Evolutionary conservation across 2,797 vertebrate genomes (phyloP).

Genomic region (Schizothorax lantsangensis): DNA sequence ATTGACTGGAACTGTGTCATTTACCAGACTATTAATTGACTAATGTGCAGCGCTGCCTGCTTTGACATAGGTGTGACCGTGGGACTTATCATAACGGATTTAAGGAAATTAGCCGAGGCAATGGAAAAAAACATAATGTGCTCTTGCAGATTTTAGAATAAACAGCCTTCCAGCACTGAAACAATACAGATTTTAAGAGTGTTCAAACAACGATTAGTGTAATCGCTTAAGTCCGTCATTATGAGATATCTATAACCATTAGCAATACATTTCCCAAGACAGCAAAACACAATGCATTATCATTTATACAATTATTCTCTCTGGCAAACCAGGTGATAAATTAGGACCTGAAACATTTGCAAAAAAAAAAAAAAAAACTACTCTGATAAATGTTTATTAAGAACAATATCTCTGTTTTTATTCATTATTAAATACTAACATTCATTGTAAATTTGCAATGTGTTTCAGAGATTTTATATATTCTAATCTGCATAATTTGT

Average conservation of each 20-base stretch:
- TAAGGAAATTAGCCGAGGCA: conserved; percentile 80
- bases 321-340: conserved; percentile 78
- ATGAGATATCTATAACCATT: conserved; percentile 76
- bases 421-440: not conserved
- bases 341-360: conserved; percentile 73
- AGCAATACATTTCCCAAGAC: conserved; percentile 74
- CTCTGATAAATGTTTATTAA: conserved; percentile 67
- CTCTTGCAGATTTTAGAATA: conserved; percentile 63
- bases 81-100: conserved; percentile 80
- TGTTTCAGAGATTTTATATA: not conserved
- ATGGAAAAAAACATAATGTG: conserved; percentile 54
- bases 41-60: conserved; percentile 89
- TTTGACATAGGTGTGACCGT: conserved; percentile 87
- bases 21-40: conserved; percentile 99
- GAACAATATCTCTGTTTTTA: conserved; percentile 50
- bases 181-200: conserved; percentile 73
- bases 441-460: not conserved
- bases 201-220: conserved; percentile 79
- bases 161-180: conserved; percentile 67
- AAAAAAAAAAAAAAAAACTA: conserved; percentile 79
- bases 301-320: conserved; percentile 68
- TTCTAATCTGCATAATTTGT: not conserved
- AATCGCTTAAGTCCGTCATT: conserved; percentile 79
- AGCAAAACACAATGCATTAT: conserved; percentile 72
- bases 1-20: conserved; percentile 94